phyloP scores from a whole-genome alignment of 2,888 invertebrate genomes.

The Drosophila bunnanda region DNA sequence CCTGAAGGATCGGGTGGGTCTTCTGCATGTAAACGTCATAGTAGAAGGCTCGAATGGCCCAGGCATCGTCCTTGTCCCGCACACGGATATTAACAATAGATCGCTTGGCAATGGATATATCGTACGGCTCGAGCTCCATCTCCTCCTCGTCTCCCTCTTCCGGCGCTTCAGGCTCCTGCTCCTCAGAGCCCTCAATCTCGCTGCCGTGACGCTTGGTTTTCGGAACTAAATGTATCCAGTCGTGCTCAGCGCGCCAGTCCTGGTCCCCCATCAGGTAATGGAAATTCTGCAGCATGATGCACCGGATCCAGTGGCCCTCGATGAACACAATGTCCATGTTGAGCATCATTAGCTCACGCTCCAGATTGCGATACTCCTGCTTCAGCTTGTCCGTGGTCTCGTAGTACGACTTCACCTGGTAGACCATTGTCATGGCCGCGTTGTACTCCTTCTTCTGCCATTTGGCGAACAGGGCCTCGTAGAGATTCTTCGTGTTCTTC shows the following conservation, averaged over 20 bases:
- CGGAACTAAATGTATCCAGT: conserved; percentile 82
- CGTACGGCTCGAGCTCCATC: conserved; percentile 79
- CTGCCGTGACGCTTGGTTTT: conserved; percentile 50
- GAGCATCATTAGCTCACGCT: conserved; percentile 71
- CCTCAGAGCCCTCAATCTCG: conserved; percentile 1
- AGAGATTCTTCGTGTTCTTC: conserved; percentile 68
- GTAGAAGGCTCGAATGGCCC: conserved; percentile 83
- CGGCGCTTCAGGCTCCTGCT: conserved; percentile 39
- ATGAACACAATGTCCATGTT: conserved; percentile 84
- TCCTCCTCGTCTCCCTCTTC: conserved; percentile 59
- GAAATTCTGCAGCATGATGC: conserved; percentile 83
- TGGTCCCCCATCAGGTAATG: conserved; percentile 83
- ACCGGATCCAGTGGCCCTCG: conserved; percentile 82
- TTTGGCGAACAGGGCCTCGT: conserved; percentile 80
- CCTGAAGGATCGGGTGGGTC: conserved; percentile 77
- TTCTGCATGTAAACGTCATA: conserved; percentile 80
- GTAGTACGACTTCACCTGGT: conserved; percentile 81
- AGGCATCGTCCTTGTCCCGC: conserved; percentile 82
- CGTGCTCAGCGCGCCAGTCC: conserved; percentile 82
- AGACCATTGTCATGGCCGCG: conserved; percentile 79
- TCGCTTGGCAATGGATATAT: conserved; percentile 80
- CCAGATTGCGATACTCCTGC: conserved; percentile 67
- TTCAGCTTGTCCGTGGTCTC: conserved; percentile 80
- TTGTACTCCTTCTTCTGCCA: conserved; percentile 84
- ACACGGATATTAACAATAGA: conserved; percentile 77